These are phyloP conservation scores for Dicycla oo DNA, from an alignment of 2,888 invertebrate genomes.

Conservation along the genomic window DNA sequence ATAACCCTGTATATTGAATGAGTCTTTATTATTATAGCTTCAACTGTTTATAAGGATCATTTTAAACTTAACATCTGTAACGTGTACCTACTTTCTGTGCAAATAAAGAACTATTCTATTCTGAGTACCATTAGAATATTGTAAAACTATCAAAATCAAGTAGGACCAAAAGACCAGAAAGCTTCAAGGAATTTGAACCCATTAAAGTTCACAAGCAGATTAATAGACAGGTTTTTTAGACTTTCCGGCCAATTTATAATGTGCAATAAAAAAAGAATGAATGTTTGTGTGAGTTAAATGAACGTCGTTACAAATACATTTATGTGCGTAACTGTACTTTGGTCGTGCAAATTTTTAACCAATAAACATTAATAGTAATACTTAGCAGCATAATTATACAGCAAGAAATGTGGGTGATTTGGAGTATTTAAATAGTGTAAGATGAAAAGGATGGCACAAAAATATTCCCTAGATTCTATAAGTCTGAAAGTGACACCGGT, in stretches of 20 bases:
- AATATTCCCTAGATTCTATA: not conserved
- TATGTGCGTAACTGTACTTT: constrained; percentile 32
- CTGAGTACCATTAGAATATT: not conserved
- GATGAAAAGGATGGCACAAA: not conserved
- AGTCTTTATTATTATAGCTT: too few species aligned
- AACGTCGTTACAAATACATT: constrained; percentile 4
- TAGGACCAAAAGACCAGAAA: not conserved
- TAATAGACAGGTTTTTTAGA: constrained; percentile 4
- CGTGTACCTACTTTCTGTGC: too few species aligned
- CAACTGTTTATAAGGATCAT: too few species aligned
- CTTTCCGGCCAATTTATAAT: not conserved
- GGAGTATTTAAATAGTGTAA: not conserved
- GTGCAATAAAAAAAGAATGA: too few species aligned
- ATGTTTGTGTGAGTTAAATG: too few species aligned
- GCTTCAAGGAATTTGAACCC: not conserved
- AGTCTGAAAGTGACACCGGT: too few species aligned
- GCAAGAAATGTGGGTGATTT: not conserved
- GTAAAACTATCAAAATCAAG: not conserved
- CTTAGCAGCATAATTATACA: not conserved
- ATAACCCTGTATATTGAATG: too few species aligned
- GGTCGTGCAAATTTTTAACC: constrained; percentile 1
- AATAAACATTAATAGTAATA: too few species aligned
- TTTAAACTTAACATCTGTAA: too few species aligned
- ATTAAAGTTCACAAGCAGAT: not conserved
- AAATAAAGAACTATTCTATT: too few species aligned